Evolutionary conservation across 2,888 invertebrate species (phyloP).

Genomic region (Chrysolina haemoptera): DNA sequence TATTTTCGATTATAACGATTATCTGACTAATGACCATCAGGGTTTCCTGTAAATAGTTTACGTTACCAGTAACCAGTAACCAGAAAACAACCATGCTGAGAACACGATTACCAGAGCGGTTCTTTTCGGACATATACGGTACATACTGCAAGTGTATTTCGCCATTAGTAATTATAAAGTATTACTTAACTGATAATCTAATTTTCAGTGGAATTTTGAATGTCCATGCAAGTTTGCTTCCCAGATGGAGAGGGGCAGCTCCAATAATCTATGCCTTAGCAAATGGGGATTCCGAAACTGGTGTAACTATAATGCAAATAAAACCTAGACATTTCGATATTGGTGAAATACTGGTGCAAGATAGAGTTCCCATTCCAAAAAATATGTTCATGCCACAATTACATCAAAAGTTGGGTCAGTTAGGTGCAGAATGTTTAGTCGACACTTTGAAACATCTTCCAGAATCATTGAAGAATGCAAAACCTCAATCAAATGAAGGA

Average conservation of each 20-base stretch:
- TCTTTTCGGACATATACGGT: too few species aligned
- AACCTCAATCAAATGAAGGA: conserved; percentile 75
- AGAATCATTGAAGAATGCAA: conserved; percentile 72
- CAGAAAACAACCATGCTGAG: too few species aligned
- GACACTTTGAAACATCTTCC: conserved; percentile 77
- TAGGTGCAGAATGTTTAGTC: conserved; percentile 80
- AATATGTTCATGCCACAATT: conserved; percentile 79
- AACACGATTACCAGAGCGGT: too few species aligned
- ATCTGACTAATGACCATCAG: too few species aligned
- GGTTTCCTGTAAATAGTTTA: too few species aligned
- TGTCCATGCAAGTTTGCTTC: conserved; percentile 93
- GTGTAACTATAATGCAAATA: conserved; percentile 91
- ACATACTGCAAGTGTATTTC: too few species aligned
- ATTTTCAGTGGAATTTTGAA: conserved; percentile 89
- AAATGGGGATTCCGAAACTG: conserved; percentile 85
- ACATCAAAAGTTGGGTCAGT: conserved; percentile 75
- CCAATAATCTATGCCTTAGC: conserved; percentile 90
- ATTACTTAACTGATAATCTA: neutral
- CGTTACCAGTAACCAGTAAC: too few species aligned
- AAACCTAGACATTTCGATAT: conserved; percentile 86
- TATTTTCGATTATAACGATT: too few species aligned
- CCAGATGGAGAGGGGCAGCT: conserved; percentile 94
- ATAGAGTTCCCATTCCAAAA: conserved; percentile 72
- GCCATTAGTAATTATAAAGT: too few species aligned
- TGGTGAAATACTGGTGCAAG: conserved; percentile 79